Evolutionary conservation across 1,140 invertebrate species (phyloP).

Genomic region (Teleopsis dalmanni): DNA sequence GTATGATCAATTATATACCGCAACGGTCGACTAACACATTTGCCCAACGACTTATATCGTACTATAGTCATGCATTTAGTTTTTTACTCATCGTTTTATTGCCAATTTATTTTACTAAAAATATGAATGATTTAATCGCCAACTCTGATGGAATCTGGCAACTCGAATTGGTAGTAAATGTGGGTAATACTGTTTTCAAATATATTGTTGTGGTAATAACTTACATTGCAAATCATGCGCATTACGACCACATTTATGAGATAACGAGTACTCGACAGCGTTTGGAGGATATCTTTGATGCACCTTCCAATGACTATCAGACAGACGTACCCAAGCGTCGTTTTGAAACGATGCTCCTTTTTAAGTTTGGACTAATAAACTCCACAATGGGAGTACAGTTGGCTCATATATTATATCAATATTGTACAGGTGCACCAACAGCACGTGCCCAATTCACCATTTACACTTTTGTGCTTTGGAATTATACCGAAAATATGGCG

Average conservation of each 20-base stretch:
- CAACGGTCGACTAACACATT: slow-evolving; percentile 14
- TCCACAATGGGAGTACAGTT: slow-evolving; percentile 35
- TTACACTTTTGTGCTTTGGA: slow-evolving; percentile 38
- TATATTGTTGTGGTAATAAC: slow-evolving; percentile 30
- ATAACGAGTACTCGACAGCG: slow-evolving; percentile 21
- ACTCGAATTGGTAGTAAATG: slow-evolving; percentile 25
- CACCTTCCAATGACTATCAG: slow-evolving; percentile 1
- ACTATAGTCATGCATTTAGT: slow-evolving; percentile 26
- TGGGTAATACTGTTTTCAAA: slow-evolving; percentile 34
- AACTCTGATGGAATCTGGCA: slow-evolving; percentile 23
- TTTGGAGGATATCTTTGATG: slow-evolving; percentile 17
- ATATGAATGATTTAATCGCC: slow-evolving; percentile 20
- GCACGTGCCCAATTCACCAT: slow-evolving; percentile 26
- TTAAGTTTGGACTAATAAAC: slow-evolving; percentile 34
- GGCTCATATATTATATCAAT: slow-evolving; percentile 21
- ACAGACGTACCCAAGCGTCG: not conserved
- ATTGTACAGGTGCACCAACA: not conserved
- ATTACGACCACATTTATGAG: slow-evolving; percentile 26
- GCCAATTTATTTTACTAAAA: slow-evolving; percentile 26
- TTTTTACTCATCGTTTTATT: slow-evolving; percentile 25
- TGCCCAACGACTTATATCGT: slow-evolving; percentile 15
- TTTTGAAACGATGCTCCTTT: slow-evolving; percentile 30
- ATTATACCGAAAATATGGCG: slow-evolving; percentile 38
- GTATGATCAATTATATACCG: slow-evolving; percentile 33
- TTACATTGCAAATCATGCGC: slow-evolving; percentile 30